These are phyloP conservation scores for Chymomyza fuscimana DNA, from an alignment of 2,888 invertebrate species.

Conservation along the genomic window DNA sequence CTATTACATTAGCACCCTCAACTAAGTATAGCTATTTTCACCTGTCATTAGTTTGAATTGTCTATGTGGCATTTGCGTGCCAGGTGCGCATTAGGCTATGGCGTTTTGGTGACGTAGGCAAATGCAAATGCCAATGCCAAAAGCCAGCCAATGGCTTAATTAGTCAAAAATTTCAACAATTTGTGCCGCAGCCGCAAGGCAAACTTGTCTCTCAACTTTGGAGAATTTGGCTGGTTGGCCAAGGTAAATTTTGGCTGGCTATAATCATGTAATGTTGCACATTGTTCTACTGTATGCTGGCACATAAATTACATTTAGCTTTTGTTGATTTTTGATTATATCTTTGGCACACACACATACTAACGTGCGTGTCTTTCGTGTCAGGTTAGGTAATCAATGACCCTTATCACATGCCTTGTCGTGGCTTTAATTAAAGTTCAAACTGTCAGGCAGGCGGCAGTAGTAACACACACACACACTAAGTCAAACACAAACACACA, in stretches of 20 bases:
- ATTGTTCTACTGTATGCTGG: background rate
- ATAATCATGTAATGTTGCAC: background rate
- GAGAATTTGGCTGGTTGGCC: background rate
- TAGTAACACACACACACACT: background rate
- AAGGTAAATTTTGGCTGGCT: background rate
- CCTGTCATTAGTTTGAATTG: slow-evolving; percentile 29
- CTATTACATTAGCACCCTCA: background rate
- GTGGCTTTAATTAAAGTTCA: slow-evolving; percentile 59
- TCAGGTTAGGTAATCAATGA: slow-evolving; percentile 56
- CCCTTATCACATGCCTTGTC: slow-evolving; percentile 47
- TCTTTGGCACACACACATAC: background rate
- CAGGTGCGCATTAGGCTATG: slow-evolving; percentile 39
- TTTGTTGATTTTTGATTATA: slow-evolving; percentile 53
- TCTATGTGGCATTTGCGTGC: slow-evolving; percentile 64
- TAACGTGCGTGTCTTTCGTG: slow-evolving; percentile 21
- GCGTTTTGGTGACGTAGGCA: background rate
- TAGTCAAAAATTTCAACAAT: slow-evolving; percentile 62
- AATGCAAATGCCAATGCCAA: slow-evolving; percentile 3
- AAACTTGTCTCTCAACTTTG: background rate
- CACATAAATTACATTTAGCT: slow-evolving; percentile 52
- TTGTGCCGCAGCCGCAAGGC: background rate
- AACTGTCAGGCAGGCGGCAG: slow-evolving; percentile 9
- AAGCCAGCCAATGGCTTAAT: slow-evolving; percentile 56
- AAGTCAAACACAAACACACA: background rate
- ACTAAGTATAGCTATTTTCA: background rate